These are phyloP conservation scores for Halcyon senegalensis DNA, from an alignment of 2,113 vertebrate genomes.

Conservation along the genomic window DNA sequence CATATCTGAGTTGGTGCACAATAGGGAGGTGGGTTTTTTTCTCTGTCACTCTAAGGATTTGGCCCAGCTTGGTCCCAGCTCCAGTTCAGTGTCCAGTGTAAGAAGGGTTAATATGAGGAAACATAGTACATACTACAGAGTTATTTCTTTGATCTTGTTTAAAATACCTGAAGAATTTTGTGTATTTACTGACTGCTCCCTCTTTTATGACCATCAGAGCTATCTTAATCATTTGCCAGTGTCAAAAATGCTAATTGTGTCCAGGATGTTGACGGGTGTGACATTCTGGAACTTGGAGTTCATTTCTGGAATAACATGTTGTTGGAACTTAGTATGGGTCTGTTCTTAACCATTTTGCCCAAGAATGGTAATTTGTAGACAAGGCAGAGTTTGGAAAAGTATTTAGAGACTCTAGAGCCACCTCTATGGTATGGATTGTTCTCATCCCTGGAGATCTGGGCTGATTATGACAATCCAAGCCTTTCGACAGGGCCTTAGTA, in stretches of 20 bases:
- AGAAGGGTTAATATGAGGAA: background rate
- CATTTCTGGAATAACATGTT: background rate
- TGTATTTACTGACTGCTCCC: background rate
- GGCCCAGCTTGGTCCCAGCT: background rate
- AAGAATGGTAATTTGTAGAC: background rate
- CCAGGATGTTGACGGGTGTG: background rate
- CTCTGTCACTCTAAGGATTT: background rate
- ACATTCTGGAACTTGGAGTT: background rate
- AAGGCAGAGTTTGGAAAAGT: background rate
- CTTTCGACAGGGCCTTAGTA: background rate
- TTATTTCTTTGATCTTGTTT: background rate
- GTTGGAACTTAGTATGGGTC: background rate
- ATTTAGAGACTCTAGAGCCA: background rate
- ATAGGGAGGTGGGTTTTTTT: fast-evolving
- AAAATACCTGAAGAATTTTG: background rate
- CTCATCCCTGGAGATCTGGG: background rate
- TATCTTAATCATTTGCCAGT: background rate
- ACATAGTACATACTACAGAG: background rate
- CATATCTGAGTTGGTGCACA: background rate
- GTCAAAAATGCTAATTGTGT: background rate
- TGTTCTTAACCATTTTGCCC: background rate
- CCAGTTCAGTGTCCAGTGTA: background rate
- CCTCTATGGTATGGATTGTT: background rate
- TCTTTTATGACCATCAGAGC: background rate
- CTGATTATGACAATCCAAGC: background rate